Evolutionary conservation across 2,113 vertebrate genomes (phyloP).

Genomic region (Hystrix cristata): DNA sequence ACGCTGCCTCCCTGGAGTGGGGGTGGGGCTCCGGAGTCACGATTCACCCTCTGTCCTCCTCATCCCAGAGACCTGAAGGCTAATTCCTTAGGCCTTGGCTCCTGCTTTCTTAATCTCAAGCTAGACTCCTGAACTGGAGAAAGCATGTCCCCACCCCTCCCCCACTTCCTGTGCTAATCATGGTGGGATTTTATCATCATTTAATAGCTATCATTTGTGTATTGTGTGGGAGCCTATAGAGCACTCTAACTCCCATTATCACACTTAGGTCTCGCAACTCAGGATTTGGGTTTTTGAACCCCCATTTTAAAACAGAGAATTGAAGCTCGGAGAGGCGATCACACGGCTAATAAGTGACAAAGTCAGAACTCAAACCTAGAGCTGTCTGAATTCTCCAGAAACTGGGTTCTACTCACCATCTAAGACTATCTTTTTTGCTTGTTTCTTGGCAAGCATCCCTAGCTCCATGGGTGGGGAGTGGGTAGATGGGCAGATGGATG

Average conservation of each 20-base stretch:
- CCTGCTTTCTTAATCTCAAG: slow-evolving; percentile 45
- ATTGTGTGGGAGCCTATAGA: not conserved
- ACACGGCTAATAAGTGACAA: not conserved
- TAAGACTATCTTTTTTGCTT: not conserved
- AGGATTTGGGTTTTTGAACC: not conserved
- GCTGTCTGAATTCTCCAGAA: slow-evolving; percentile 11
- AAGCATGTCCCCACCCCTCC: not conserved
- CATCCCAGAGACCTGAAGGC: not conserved
- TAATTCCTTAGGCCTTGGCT: slow-evolving; percentile 47
- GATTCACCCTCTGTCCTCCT: not conserved
- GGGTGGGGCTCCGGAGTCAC: not conserved
- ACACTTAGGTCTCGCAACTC: not conserved
- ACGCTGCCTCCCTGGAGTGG: not conserved
- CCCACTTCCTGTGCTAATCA: not conserved
- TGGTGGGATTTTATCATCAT: not conserved
- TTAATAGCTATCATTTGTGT: not conserved
- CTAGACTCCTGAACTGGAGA: slow-evolving; percentile 42
- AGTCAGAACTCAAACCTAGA: slow-evolving; percentile 14
- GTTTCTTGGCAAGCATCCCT: not conserved
- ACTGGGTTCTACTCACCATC: not conserved
- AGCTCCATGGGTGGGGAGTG: not conserved
- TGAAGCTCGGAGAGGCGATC: not conserved
- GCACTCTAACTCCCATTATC: not conserved
- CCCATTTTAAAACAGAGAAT: not conserved
- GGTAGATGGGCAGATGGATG: not conserved